These are phyloP conservation scores for Drosophila hawaiiensis DNA, from an alignment of 2,888 invertebrate species.

Conservation along the genomic window DNA sequence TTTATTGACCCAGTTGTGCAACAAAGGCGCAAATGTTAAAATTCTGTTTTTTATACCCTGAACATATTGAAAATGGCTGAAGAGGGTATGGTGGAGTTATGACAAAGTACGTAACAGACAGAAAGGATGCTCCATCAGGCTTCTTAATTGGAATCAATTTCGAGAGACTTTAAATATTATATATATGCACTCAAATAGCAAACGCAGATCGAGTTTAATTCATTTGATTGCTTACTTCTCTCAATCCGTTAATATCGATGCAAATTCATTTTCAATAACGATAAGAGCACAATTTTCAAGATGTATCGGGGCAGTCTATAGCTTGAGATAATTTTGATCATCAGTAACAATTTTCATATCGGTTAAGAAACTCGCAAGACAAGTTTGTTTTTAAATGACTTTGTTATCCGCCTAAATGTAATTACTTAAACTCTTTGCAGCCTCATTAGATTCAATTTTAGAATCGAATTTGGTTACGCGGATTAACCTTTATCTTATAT, in stretches of 20 bases:
- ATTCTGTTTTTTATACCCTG: constrained; percentile 38
- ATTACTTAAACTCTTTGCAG: neutral
- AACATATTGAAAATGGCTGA: neutral
- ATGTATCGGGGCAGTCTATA: neutral
- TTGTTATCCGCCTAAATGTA: neutral
- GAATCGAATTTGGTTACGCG: neutral
- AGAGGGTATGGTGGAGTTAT: neutral
- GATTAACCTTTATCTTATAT: neutral
- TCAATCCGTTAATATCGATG: neutral
- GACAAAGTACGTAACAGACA: neutral
- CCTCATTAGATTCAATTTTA: neutral
- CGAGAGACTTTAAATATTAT: neutral
- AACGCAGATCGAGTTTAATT: neutral
- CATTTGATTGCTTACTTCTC: neutral
- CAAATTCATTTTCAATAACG: neutral
- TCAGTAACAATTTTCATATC: neutral
- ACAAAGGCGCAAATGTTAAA: constrained; percentile 58
- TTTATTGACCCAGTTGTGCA: constrained; percentile 78
- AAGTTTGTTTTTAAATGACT: neutral
- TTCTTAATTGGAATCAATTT: neutral
- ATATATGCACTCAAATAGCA: neutral
- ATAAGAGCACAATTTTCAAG: neutral
- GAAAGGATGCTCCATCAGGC: neutral
- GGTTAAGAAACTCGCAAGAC: too few relatives aligned
- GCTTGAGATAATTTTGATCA: neutral